These are phyloP conservation scores for Pteronura brasiliensis DNA, from an alignment of 2,113 vertebrate genomes.

Conservation along the genomic window DNA sequence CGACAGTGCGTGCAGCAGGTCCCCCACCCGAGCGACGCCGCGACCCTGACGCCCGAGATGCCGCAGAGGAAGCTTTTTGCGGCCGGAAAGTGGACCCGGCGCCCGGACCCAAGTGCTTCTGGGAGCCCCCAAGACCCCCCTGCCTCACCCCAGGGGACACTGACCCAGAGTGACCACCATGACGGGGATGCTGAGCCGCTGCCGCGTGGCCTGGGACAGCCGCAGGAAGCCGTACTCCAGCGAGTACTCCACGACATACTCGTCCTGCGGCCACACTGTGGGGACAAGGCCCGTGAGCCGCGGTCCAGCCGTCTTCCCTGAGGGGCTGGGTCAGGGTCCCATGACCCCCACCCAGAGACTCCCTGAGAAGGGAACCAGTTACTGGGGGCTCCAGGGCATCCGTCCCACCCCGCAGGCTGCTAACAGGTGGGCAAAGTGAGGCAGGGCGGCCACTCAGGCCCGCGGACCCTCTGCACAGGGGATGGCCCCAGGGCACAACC, in stretches of 20 bases:
- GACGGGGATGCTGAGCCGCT: constrained; percentile 96
- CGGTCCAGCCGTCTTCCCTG: not conserved
- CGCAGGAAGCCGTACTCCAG: constrained; percentile 97
- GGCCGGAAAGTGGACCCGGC: not conserved
- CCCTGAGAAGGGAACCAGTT: not conserved
- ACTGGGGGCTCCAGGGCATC: not conserved
- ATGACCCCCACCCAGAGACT: not conserved
- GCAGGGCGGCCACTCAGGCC: constrained; percentile 82
- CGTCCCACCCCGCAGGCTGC: not conserved
- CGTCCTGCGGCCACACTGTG: constrained; percentile 96
- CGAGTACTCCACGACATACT: constrained; percentile 98
- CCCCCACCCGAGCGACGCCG: too few relatives aligned
- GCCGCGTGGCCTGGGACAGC: constrained; percentile 94
- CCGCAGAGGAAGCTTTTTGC: not conserved
- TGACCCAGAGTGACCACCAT: constrained; percentile 98
- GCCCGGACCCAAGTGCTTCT: not conserved
- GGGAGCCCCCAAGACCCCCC: not conserved
- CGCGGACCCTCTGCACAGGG: constrained; percentile 83
- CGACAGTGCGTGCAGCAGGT: not conserved
- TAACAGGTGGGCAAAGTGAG: not conserved
- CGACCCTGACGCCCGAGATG: not conserved
- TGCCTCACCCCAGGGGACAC: not conserved
- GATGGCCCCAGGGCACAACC: too few relatives aligned
- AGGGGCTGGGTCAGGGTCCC: not conserved
- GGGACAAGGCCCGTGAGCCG: not conserved